Base-by-base conservation (phyloP, 2,113 vertebrate genomes). In the Sceloporus undulatus region DNA sequence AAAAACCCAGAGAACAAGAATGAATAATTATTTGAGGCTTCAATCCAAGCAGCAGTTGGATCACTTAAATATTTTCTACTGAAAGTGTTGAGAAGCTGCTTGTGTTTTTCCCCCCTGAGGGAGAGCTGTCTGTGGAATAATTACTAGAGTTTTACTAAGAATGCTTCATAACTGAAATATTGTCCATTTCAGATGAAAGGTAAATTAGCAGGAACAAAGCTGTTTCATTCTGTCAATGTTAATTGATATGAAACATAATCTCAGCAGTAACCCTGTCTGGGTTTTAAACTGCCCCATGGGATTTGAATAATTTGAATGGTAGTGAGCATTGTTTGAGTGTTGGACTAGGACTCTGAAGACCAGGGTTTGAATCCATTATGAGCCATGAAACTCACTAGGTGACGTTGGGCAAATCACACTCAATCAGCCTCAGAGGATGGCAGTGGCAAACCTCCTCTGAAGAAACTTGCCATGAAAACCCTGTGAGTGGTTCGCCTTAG, bases 131-230 rank as follows among this genome's bases (percentile, higher is more conserved):
- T 79, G 75, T 19, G 42, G 75, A 86, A 86, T 78, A 78, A 86
- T 86, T 78, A 78, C 18, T 68, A 5, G 11, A 79, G 1, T 78
- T 78, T 4, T n/a, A 8, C 13, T 77, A 5, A 21, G 76, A 66
- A 48, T 78, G 34, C 62, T 86, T 79, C 62, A 70, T 66, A 68
- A 86, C 48, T 13, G 75, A 86, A 86, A 86, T 86, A 86, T 68
- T 83, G 25, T 70, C 65, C 70, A 34, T 79, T 86, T 52, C 40
- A 78, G 16, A 79, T 29, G 62, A 40, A 68, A 86, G 19, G 62
- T 68, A 65, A 68, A 86, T 68, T 78, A 70, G 59, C 34, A 52
- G 18, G 34, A 85, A 76, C 9, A 78, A 40, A 85, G 59, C 27
- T 23, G 25, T 62, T 86, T 23, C 13, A 48, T 38, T 68, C 56